Percentiles rank a stretch among this genome's conserved stretches.
These are phyloP conservation scores for Aradophagus sp. DNA, from an alignment of 1,140 invertebrate genomes.

Conservation along the genomic window DNA sequence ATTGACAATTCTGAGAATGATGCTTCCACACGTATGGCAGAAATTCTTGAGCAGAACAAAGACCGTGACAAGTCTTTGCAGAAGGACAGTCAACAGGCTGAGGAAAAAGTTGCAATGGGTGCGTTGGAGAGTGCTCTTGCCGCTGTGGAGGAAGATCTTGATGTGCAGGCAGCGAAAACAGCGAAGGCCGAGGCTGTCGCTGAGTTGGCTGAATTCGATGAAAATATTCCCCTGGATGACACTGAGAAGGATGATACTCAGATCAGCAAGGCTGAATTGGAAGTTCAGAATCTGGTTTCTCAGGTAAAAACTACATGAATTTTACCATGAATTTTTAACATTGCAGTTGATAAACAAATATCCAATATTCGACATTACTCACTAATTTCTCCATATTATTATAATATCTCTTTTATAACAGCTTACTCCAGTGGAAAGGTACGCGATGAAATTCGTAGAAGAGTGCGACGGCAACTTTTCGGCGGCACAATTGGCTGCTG, in stretches of 20 bases:
- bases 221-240: conserved; percentile 92
- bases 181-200: conserved; percentile 94
- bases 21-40: conserved; percentile 79
- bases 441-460: conserved; percentile 95
- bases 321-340: conserved; percentile 9
- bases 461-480: conserved; percentile 88
- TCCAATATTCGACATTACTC: background rate
- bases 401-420: no score
- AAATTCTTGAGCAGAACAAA: conserved; percentile 76
- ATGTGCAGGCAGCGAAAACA: conserved; percentile 91
- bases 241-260: conserved; percentile 78
- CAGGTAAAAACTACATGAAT: conserved; percentile 78
- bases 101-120: conserved; percentile 79
- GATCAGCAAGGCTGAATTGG: conserved; percentile 87
- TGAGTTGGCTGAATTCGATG: conserved; percentile 97
- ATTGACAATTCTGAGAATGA: conserved; percentile 81
- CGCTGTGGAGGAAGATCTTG: conserved; percentile 94
- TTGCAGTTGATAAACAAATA: background rate
- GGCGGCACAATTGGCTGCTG: conserved; percentile 88
- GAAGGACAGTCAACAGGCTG: conserved; percentile 63
- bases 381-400: background rate
- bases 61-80: conserved; percentile 68
- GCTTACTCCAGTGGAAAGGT: conserved; percentile 93
- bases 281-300: conserved; percentile 87
- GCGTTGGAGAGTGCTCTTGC: conserved; percentile 89